Conservation (phyloP, 2,113 vertebrate genomes). For the Oceanites oceanicus region DNA sequence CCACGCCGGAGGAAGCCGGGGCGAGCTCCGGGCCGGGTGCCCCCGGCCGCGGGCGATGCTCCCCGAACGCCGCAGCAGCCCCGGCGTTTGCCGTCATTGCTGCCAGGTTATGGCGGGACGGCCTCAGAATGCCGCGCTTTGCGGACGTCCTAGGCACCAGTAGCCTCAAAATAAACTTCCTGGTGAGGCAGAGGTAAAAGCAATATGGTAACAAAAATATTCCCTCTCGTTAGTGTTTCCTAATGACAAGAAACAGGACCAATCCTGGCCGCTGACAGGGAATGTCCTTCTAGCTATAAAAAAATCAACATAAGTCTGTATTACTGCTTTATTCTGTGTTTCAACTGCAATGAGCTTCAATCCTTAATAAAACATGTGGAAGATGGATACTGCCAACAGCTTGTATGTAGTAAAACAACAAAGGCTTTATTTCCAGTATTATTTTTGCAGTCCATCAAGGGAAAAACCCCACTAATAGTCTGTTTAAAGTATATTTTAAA, state of each 20-base stretch:
- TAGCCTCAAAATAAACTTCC: background rate
- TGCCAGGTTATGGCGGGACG: accelerated
- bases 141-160: accelerated
- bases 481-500: background rate
- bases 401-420: background rate
- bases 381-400: background rate
- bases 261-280: background rate
- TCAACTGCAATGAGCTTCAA: background rate
- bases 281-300: background rate
- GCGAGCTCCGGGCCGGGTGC: too few relatives aligned
- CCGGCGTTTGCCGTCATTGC: accelerated
- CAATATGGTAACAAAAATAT: background rate
- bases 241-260: background rate
- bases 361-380: background rate
- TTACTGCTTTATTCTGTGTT: background rate
- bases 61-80: accelerated
- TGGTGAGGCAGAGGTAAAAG: background rate
- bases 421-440: background rate
- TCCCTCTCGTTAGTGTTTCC: background rate
- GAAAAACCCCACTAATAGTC: background rate
- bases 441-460: background rate
- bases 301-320: accelerated
- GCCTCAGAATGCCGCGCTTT: accelerated
- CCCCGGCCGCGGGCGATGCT: background rate
- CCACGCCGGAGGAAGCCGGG: conserved; percentile 5